Evolutionary conservation across 2,113 vertebrate genomes (phyloP), one percentile per base, ranked within the genome.

Genomic region (Saguinus imperator): DNA sequence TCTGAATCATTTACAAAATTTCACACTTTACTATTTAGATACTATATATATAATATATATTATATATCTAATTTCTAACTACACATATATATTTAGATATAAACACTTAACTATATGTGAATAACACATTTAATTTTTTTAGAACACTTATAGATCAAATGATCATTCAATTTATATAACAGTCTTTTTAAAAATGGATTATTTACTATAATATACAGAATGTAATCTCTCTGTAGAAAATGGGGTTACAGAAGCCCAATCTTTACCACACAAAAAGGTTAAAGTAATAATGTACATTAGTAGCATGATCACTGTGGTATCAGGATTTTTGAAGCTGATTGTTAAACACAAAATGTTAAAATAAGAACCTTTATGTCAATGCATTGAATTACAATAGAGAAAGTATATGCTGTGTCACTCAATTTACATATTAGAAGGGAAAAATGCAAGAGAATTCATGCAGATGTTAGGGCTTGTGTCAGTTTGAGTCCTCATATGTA

Each of bases 271-370:
- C 3, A 82, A 29, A 70, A 70, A 82, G 12, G 14, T 17, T 55
- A 23, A 70, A 4, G n/a, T 70, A 75, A 76, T 58, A 88, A 32
- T 25, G 2, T 77, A 6, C 12, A 52, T 87, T 58, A 82, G 27
- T 48, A 76, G 40, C 18, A 43, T 83, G 29, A 48, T 70, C 32
- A 55, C 40, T 77, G 5, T 86, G 68, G 37, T 75, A 55, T n/a
- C 21, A 77, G n/a, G 50, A 68, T n/a, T 93, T 93, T 82, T 32
- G 6, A 75, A 83, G 29, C 64, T 75, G 25, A 89, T 52, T 75
- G 21, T 50, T 95, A 66, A 89, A 40, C 8, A 23, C 25, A 89
- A 79, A 95, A 40, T 86, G 27, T 70, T 81, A 86, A 90, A 93
- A 76, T 90, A 68, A 68, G 1, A 66, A 13, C 18, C n/a, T 35